These are phyloP conservation scores for Halisarca cf. caerulea DNA, from an alignment of 37 sponge, comb jelly and placozoan genomes.

Conservation along the genomic window DNA sequence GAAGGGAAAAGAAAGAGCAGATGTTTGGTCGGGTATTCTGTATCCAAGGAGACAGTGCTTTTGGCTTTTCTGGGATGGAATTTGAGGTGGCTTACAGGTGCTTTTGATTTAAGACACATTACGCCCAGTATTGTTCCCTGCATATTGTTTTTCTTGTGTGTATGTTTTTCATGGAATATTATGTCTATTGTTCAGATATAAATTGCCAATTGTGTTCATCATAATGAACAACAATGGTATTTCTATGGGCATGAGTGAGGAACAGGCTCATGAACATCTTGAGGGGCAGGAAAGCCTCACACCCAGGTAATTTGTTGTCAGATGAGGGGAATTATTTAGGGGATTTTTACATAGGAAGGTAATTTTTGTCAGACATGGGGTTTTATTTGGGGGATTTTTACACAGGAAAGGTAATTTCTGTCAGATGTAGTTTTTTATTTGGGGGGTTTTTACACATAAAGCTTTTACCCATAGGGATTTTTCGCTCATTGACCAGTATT, in stretches of 20 bases:
- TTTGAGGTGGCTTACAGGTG: constrained; percentile 88
- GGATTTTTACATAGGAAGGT: no score
- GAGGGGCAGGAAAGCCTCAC: no score
- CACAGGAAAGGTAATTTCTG: no score
- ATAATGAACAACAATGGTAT: constrained; percentile 95
- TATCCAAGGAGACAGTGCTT: constrained; percentile 96
- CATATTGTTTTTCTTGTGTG: not conserved
- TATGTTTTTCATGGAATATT: not conserved
- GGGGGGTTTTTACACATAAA: no score
- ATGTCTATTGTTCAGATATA: constrained; percentile 56
- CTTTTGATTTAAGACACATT: not conserved
- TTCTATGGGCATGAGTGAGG: constrained; percentile 63
- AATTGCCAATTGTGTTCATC: constrained; percentile 85
- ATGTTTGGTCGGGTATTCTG: constrained; percentile 43
- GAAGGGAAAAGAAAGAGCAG: not conserved
- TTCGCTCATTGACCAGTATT: not conserved
- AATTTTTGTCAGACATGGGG: no score
- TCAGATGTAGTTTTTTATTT: no score
- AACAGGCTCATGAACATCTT: constrained; percentile 35
- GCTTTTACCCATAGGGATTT: not conserved
- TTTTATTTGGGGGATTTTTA: no score
- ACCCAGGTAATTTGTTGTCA: no score
- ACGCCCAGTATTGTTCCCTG: not conserved
- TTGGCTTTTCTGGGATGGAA: constrained; percentile 96
- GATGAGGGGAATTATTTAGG: no score